Base-by-base conservation (phyloP, 2,113 vertebrate species). In the Girardinichthys multiradiatus region DNA sequence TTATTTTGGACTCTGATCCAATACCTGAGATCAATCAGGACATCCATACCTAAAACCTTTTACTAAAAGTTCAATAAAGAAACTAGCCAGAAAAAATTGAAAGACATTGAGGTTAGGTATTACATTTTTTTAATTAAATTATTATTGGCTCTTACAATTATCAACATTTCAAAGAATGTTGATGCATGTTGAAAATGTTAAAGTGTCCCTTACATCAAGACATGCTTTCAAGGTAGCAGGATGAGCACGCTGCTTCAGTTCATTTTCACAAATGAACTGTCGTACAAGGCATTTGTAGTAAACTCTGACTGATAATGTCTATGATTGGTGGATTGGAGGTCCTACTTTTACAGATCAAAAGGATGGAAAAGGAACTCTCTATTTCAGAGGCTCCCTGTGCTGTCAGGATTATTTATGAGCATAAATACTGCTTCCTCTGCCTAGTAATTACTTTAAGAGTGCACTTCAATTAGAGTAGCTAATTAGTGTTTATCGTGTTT, bases 401-500 rank as follows among this genome's bases (percentile, higher is more conserved):
- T 83, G 84, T 76, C 86, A 89, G 71, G 70, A 78, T 91, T 90
- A 92, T 93, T 92, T 91, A 91, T 92, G 86, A 88, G 88, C 79
- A 66, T 87, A 90, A 93, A 90, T 83, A 92, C 75, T 70, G 72
- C 86, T 89, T 91, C 85, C 86, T 85, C 88, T 89, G 86, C 81
- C 77, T 89, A 68, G 87, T 92, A 93, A 93, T 93, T 92, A 92
- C 90, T 89, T 90, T 86, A 91, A 90, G 85, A 89, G 90, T 86
- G 88, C 80, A 86, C 93, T 92, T 92, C 89, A 92, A 91, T 93
- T 92, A 91, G 89, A 90, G 83, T 77, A 76, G 87, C 85, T 94
- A 93, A 94, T 93, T 93, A 90, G 85, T 89, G 79, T 93, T 94
- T 91, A 90, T 93, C 68, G 61, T 87, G 87, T 90, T 87, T 90